Evolutionary conservation across 2,797 vertebrate species (phyloP), one percentile per base, ranked within the genome.

Genomic region (Onychomys torridus): DNA sequence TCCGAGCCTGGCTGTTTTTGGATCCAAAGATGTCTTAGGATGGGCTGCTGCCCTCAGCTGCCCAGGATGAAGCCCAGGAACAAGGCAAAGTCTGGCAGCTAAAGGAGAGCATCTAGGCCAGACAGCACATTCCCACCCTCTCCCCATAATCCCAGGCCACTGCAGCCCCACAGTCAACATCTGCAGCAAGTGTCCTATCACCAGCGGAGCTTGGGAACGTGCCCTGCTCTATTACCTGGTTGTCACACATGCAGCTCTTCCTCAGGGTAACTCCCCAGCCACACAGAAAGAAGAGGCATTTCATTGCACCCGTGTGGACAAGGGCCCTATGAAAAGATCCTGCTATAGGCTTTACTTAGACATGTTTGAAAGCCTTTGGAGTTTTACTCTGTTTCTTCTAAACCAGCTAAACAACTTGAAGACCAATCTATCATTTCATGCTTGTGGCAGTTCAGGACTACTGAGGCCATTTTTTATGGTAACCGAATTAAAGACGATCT

Each of bases 341-440:
- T 90, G 57, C 82, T 75, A 37, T 32, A 71, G 87, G 43, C 46
- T 89, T 40, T 75, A 16, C 84, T n/a, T 27, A 87, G 55, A 79
- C 21, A n/a, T 12, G 32, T 40, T 63, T 59, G 63, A 57, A 85
- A 65, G 73, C 16, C 43, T 71, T 73, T 32, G 17, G 23, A 71
- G 57, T 79, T 52, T 95, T 89, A 46, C 23, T 94, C 96, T 46
- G 32, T 25, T 87, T 91, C 85, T 96, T 76, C 73, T 89, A 76
- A 93, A 82, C 34, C 76, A 89, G 82, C 27, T 84, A 69, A 76
- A 86, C 83, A 76, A 86, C 83, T 91, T 91, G 25, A 71, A 85
- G 12, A 75, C 21, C 43, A 37, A 32, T 37, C 82, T 87, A 17
- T 25, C 55, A 76, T 83, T 71, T 55, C 46, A 52, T 40, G 29